Evolutionary conservation across 1,140 invertebrate species (phyloP), one percentile per base, ranked within the genome.

Genomic region (Pseudomyrmex pallidus): DNA sequence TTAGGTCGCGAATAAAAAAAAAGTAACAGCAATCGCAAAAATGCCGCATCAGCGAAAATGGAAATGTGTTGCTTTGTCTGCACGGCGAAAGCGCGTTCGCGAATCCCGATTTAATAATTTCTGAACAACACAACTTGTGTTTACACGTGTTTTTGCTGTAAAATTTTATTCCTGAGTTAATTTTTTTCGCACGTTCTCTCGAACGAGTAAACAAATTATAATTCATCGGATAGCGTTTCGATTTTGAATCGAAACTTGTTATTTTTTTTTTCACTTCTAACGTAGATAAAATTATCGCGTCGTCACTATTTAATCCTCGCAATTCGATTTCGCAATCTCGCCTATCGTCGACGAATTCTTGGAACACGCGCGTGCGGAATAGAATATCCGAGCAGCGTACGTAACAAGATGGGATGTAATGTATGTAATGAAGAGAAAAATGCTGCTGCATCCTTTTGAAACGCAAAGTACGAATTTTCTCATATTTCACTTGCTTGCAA

Each of bases 31-130:
- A 67, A 44, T 44, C n/a, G 48, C 50, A 22, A 2, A 64, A 25
- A 9, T 13, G 76, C 46, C 35, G 66, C n/a, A 48, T 80, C 76
- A 80, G 76, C 76, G 20, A 5, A 57, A 59, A 54, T 25, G 22
- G 48, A 76, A 35, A 35, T 35, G 5, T 44, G 48, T 50, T 77
- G 35, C 63, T 77, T 67, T 67, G 50, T 67, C 48, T 50, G 54
- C 54, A 50, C 61, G 25, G 15, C 74, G 54, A 77, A 67, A 77
- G 67, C n/a, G 54, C 15, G 25, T 1, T 80, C 54, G 54, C 64
- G 15, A 22, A 72, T 70, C 66, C 10, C n/a, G 20, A 13, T 64
- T 54, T 46, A 25, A 44, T 22, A 54, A 72, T 59, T 25, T 56
- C 50, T 50, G 44, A 48, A 80, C 48, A 15, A 56, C 13, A 56